These are phyloP conservation scores for Gadopsis bispinosus DNA, from an alignment of 2,797 vertebrate species.

Conservation along the genomic window DNA sequence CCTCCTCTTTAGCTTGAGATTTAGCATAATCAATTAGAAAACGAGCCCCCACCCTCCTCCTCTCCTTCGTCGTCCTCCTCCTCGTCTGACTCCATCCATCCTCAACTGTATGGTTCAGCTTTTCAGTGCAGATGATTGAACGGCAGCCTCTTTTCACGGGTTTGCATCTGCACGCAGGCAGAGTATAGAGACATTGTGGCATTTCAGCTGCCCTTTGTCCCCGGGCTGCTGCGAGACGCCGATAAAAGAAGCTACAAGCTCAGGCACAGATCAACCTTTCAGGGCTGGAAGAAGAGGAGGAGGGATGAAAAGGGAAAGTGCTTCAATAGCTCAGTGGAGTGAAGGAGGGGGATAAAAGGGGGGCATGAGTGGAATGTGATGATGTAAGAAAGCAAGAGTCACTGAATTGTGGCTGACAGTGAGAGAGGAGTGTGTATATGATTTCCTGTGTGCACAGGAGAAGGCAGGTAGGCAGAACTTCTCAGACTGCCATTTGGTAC, in stretches of 20 bases:
- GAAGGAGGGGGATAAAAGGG: slow-evolving; percentile 21
- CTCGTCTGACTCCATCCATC: slow-evolving; percentile 54
- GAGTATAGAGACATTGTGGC: slow-evolving; percentile 65
- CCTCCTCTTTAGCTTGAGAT: slow-evolving; percentile 60
- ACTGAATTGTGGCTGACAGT: slow-evolving; percentile 40
- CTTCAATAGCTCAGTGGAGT: slow-evolving; percentile 62
- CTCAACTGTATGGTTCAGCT: slow-evolving; percentile 57
- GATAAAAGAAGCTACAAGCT: slow-evolving; percentile 75
- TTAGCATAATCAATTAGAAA: slow-evolving; percentile 78
- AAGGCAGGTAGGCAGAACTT: slow-evolving; percentile 13
- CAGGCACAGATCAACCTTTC: slow-evolving; percentile 70
- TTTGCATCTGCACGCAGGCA: slow-evolving; percentile 45
- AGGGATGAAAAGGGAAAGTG: slow-evolving; percentile 54
- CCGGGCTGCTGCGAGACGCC: slow-evolving; percentile 60
- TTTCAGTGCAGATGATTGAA: slow-evolving; percentile 63
- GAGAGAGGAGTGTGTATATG: slow-evolving; percentile 13
- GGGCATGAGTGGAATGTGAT: slow-evolving; percentile 55
- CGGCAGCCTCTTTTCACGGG: slow-evolving; percentile 59
- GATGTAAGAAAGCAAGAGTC: slow-evolving; percentile 40
- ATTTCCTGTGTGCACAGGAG: slow-evolving; percentile 18
- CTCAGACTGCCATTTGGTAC: slow-evolving; percentile 6
- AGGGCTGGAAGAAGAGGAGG: slow-evolving; percentile 24
- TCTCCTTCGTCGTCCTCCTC: slow-evolving; percentile 27
- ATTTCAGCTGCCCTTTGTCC: slow-evolving; percentile 76
- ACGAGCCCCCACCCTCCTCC: slow-evolving; percentile 31